Evolutionary conservation across 1,140 invertebrate species (phyloP).

Genomic region (Pogonognathellus flavescens): DNA sequence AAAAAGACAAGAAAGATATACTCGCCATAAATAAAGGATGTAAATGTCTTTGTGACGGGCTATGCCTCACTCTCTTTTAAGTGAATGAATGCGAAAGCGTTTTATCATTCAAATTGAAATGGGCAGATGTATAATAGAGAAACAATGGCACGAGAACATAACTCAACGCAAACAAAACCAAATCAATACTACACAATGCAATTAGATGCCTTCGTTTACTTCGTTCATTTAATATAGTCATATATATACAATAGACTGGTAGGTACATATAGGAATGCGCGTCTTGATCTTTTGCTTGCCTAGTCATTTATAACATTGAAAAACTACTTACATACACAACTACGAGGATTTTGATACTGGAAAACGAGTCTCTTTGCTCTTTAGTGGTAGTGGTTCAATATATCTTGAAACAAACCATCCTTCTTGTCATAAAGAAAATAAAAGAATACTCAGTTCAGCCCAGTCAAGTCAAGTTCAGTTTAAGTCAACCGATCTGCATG

Average conservation of each 20-base stretch:
- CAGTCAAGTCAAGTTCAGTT: conserved; percentile 47
- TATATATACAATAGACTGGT: not conserved
- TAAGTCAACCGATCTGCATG: conserved; percentile 33
- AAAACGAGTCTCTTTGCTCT: conserved; percentile 30
- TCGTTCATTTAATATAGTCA: not conserved
- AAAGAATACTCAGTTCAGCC: conserved; percentile 44
- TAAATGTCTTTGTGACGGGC: no score
- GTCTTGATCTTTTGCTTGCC: no score
- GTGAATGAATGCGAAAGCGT: no score
- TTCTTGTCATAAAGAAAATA: conserved; percentile 49
- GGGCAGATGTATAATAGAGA: conserved; percentile 10
- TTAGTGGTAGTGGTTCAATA: conserved; percentile 3
- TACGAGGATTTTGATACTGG: not conserved
- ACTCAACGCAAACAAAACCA: conserved; percentile 26
- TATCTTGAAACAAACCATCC: conserved; percentile 31
- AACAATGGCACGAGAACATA: conserved; percentile 2
- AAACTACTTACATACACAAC: no score
- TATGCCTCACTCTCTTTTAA: no score
- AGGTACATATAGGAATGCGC: no score
- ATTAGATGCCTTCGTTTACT: not conserved
- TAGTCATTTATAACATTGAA: no score
- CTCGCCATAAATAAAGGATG: no score
- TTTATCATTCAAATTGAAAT: not conserved
- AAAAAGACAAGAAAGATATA: no score
- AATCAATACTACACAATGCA: conserved; percentile 22